Conservation (phyloP, 2,113 vertebrate species). For the Burhinus oedicnemus region DNA sequence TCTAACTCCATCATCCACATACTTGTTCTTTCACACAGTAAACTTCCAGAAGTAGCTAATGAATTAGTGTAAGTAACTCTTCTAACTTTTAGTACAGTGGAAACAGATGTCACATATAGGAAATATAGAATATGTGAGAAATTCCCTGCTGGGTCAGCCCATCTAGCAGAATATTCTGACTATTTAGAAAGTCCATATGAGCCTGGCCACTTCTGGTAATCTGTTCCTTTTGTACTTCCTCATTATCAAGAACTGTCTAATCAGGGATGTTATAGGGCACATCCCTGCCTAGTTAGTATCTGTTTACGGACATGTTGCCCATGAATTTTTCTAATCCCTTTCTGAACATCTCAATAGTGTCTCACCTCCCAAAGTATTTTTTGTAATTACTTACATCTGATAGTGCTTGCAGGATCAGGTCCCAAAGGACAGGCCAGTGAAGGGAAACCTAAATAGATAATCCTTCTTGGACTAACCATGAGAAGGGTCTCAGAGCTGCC, state of each 20-base stretch:
- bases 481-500: not conserved
- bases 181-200: not conserved
- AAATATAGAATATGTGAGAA: not conserved
- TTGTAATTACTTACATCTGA: not conserved
- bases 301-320: not conserved
- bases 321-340: not conserved
- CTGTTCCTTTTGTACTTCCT: not conserved
- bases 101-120: not conserved
- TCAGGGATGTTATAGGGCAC: not conserved
- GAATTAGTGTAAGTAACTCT: not conserved
- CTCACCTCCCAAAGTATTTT: conserved; percentile 14
- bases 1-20: not conserved
- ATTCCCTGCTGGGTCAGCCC: not conserved
- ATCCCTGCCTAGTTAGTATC: not conserved
- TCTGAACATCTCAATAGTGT: not conserved
- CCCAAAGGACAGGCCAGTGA: not conserved
- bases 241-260: not conserved
- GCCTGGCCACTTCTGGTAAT: not conserved
- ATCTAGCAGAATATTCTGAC: not conserved
- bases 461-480: not conserved
- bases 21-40: not conserved
- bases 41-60: not conserved
- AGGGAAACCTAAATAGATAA: not conserved
- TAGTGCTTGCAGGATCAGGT: not conserved
- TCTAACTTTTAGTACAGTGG: not conserved